Base-by-base conservation (phyloP, 2,797 vertebrate species). In the Micrastur ruficollis region DNA sequence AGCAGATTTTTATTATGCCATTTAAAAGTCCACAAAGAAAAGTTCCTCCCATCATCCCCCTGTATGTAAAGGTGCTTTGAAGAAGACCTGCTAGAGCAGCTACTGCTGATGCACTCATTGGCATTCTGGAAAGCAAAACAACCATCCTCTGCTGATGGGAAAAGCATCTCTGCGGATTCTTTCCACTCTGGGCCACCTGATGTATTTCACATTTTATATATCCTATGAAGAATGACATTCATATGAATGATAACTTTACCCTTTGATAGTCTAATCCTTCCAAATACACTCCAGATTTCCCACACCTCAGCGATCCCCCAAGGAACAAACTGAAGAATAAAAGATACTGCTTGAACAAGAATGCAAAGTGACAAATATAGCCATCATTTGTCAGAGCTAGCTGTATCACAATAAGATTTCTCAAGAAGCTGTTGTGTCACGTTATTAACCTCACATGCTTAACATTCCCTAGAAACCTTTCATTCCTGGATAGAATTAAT, bases 241-340 rank as follows among this genome's bases (percentile, higher is more conserved):
- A 82, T 71, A 80, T 36, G 56, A 95, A 86, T 53, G 40, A 84
- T 82, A 95, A 86, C 76, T 91, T 95, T 82, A 86, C 29, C 52
- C 34, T 93, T 89, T 93, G 81, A 74, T 90, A 85, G 55, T 71
- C 52, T 91, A 95, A 89, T 90, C 49, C 55, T 93, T 95, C 55
- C 70, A 89, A 95, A 92, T 70, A 73, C 38, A 89, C 59, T 90
- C 36, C 56, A 78, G 59, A 56, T 56, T 85, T 81, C 62, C 76
- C 20, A 76, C 23, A 86, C 55, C 36, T 80, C 71, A 66, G n/a
- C 1, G 3, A 84, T 93, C 8, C n/a, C 27, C 29, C 53, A 84
- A 82, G 67, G 49, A 93, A 71, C 7, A 89, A 84, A 76, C 22
- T 71, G 71, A 65, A 75, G 70, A 96, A 74, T 78, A 78, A 85